Evolutionary conservation across 1,140 invertebrate genomes (phyloP).

Genomic region (Nebria ingens): DNA sequence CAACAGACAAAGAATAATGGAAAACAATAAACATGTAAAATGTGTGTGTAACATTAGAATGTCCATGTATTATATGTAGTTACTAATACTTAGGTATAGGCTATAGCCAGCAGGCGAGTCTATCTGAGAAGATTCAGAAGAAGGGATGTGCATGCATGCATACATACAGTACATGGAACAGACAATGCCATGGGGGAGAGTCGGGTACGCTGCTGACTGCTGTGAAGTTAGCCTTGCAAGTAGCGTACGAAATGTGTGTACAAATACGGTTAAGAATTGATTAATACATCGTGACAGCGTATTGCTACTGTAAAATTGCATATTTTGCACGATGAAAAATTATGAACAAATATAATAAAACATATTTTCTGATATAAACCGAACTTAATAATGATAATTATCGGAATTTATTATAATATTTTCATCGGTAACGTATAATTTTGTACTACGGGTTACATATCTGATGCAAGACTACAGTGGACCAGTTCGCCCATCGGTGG

Average conservation of each 20-base stretch:
- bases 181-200: background rate
- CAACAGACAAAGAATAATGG: no score
- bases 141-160: background rate
- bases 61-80: no score
- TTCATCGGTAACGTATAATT: slow-evolving; percentile 31
- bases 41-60: no score
- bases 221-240: background rate
- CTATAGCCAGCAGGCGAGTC: no score
- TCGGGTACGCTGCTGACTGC: background rate
- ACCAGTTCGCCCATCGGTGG: slow-evolving; percentile 9
- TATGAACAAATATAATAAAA: slow-evolving; percentile 34
- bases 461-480: background rate
- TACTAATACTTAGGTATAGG: no score
- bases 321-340: slow-evolving; percentile 31
- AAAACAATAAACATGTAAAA: no score
- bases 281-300: slow-evolving; percentile 28
- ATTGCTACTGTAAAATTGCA: slow-evolving; percentile 33
- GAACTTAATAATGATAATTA: slow-evolving; percentile 34
- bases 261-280: slow-evolving; percentile 16
- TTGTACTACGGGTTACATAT: slow-evolving; percentile 20
- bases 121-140: no score
- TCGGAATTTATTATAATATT: slow-evolving; percentile 33
- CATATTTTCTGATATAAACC: slow-evolving; percentile 21
- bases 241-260: background rate
- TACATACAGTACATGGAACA: background rate